Percentiles rank a stretch among this genome's conserved stretches.
Evolutionary conservation across 2,797 vertebrate species (phyloP).

Genomic region (Myiotriccus ornatus): DNA sequence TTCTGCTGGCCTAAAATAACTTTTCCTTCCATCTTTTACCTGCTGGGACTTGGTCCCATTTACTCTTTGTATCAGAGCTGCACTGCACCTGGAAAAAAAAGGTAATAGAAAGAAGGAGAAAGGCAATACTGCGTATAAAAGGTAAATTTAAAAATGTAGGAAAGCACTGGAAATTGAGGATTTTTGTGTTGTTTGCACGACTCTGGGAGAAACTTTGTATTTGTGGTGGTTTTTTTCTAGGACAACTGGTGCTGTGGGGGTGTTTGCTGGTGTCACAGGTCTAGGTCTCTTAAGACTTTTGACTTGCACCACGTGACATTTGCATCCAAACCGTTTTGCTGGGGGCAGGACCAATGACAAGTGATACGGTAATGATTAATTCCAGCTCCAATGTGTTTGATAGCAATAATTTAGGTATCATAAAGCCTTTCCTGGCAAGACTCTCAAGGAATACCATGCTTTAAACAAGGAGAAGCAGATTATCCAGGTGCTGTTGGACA

Average conservation of each 20-base stretch:
- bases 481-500: not conserved
- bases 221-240: not conserved
- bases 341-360: not conserved
- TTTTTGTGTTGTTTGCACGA: not conserved
- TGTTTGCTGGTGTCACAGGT: not conserved
- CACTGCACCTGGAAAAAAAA: not conserved
- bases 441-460: not conserved
- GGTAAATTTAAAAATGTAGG: not conserved
- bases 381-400: not conserved
- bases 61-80: not conserved
- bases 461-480: not conserved
- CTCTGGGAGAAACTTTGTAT: not conserved
- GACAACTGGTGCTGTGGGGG: not conserved
- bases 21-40: not conserved
- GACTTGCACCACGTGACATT: not conserved
- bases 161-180: not conserved
- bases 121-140: not conserved
- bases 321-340: not conserved
- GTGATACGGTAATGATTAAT: not conserved
- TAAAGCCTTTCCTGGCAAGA: not conserved
- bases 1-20: not conserved
- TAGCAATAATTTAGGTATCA: not conserved
- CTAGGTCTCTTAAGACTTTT: not conserved
- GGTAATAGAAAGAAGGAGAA: not conserved
- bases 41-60: not conserved